phyloP scores from a whole-genome alignment of 2,888 invertebrate genomes.

The Acronicta psi region DNA sequence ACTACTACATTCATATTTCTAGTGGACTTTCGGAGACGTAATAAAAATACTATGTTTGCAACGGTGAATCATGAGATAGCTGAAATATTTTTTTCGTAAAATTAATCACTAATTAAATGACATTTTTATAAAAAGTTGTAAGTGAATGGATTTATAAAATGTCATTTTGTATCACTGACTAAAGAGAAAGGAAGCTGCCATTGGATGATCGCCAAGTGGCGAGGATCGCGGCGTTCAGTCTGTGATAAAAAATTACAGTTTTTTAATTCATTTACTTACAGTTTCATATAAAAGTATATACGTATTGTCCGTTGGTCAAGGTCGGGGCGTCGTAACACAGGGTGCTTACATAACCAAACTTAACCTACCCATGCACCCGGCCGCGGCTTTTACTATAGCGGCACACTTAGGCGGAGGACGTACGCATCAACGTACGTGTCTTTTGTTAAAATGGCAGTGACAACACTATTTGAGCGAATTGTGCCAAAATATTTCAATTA shows the following conservation, averaged over 20 bases:
- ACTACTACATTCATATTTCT: neutral
- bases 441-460: constrained; percentile 41
- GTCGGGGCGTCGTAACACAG: constrained; percentile 64
- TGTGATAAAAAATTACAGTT: neutral
- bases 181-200: constrained; percentile 4
- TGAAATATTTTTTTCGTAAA: neutral
- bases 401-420: constrained; percentile 66
- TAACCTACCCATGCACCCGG: constrained; percentile 75
- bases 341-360: constrained; percentile 82
- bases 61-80: neutral
- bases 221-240: constrained; percentile 2
- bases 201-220: neutral
- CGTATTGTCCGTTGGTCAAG: constrained; percentile 1
- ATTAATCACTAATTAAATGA: neutral
- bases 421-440: constrained; percentile 52
- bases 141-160: constrained; percentile 7
- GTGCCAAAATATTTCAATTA: constrained; percentile 18
- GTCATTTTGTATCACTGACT: neutral
- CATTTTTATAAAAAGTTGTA: constrained; percentile 1
- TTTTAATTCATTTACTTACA: neutral
- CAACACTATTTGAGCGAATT: constrained; percentile 31
- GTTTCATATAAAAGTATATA: neutral
- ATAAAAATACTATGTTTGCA: neutral
- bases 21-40: no score
- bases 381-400: constrained; percentile 60